A percentile compares a stretch with the other conserved stretches of the same genome.
Evolutionary conservation across 92 coral and sea anemone species (phyloP).

Genomic region (Hydrozoanthus gracilis): DNA sequence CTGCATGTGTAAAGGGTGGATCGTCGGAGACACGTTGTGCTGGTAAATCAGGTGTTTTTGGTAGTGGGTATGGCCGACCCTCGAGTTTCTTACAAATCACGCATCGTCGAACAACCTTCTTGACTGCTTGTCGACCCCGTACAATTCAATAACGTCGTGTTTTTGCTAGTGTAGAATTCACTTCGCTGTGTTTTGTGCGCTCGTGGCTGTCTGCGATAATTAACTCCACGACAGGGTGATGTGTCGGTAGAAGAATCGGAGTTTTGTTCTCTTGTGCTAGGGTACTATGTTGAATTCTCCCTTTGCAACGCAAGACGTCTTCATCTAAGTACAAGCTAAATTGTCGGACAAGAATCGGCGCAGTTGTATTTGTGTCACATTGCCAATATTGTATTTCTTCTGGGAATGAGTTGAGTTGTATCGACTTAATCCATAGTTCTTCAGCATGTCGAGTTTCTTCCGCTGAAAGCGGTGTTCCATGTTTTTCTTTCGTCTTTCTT

Average conservation of each 20-base stretch:
- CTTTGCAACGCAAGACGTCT: slow-evolving; percentile 46
- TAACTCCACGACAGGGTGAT: slow-evolving; percentile 46
- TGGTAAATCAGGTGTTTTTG: slow-evolving; percentile 50
- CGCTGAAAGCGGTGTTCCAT: slow-evolving; percentile 42
- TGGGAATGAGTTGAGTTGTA: slow-evolving; percentile 60
- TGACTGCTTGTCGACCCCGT: slow-evolving; percentile 56
- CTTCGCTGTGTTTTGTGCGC: slow-evolving; percentile 40
- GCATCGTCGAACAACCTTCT: slow-evolving; percentile 34
- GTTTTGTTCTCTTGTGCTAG: slow-evolving; percentile 56
- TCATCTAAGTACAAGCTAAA: slow-evolving; percentile 53
- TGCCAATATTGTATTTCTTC: slow-evolving; percentile 54
- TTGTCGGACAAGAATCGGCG: slow-evolving; percentile 44
- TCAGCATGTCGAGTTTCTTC: slow-evolving; percentile 65
- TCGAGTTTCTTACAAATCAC: slow-evolving; percentile 25
- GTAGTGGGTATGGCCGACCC: slow-evolving; percentile 47
- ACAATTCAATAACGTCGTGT: slow-evolving; percentile 57
- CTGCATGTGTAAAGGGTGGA: slow-evolving; percentile 64
- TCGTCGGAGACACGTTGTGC: slow-evolving; percentile 40
- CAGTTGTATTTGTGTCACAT: slow-evolving; percentile 9
- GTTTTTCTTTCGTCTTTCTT: slow-evolving; percentile 9
- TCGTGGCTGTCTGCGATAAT: slow-evolving; percentile 45
- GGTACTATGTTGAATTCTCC: slow-evolving; percentile 55
- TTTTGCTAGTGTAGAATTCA: slow-evolving; percentile 39
- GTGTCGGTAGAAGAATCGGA: slow-evolving; percentile 52
- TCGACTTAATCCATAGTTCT: slow-evolving; percentile 63